Evolutionary conservation across 2,113 vertebrate genomes (phyloP), one percentile per base, ranked within the genome.

Genomic region (Otocyon megalotis): DNA sequence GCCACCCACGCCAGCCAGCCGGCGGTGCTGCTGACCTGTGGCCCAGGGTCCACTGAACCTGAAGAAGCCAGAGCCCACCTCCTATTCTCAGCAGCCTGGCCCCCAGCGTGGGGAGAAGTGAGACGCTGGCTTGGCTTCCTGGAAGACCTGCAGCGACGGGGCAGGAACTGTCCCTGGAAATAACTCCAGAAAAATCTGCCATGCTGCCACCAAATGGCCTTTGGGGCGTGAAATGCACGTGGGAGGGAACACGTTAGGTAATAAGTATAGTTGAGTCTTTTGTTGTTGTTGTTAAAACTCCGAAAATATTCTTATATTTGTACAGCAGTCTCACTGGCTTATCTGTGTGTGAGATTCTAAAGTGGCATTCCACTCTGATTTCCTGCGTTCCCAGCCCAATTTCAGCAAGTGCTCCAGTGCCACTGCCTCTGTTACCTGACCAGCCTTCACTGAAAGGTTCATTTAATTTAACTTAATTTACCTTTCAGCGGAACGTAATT

Each of bases 11-110:
- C 98, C 98, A 54, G 94, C 90, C 65, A 81, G 98, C 97, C 99
- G 98, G 96, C 98, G 99, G 93, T 99, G 99, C 99, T 99, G 99
- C 98, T 99, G 99, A 99, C 98, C 97, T 88, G 85, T 62, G 71
- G 95, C 58, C 91, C 62, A 20, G 26, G 81, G 87, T 90, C 9
- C 88, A 1, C 50, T 81, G 93, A 97, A 95, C 98, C 97, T 97
- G 97, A 98, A 97, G 97, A 87, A 63, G 86, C 95, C 56, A 9
- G 53, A 92, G 79, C 65, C 88, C 96, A 98, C 97, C 97, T 97
- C 0, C 3, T 65, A 6, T 90, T 85, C 93, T 96, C n/a, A 2
- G 74, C 71, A 90, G 88, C 8, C 35, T 86, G 79, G 69, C 81
- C 97, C 88, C 96, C 97, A 94, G 69, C 95, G 84, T 97, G 84